Evolutionary conservation across 1,140 invertebrate genomes (phyloP), one percentile per base, ranked within the genome.

Genomic region (Magallana ariakensis): DNA sequence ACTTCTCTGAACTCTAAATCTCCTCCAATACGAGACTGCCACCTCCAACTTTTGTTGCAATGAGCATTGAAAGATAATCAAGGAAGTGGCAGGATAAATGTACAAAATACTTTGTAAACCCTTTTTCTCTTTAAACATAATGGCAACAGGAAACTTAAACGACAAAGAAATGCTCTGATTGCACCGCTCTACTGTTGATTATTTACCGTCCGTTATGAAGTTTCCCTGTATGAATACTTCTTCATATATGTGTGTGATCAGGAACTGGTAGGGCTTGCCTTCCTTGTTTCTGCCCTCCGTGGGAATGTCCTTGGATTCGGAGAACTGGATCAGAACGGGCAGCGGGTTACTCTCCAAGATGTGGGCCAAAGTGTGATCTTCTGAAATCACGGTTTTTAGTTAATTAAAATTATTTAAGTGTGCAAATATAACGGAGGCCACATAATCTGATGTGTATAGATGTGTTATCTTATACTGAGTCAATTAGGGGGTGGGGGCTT

Each of bases 141-240:
- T 60, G 58, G 4, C n/a, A n/a, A 60, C n/a, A 60, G 13, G 6
- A n/a, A 60, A 60, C n/a, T n/a, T 13, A 60, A n/a, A 60, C 13
- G 15, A 16, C 4, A n/a, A 60, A 5, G 11, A 13, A 60, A 46
- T 46, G 33, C 33, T 46, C 3, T 46, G 33, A 46, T 46, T 46
- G 33, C 33, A 5, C 33, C 33, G 33, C 33, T 46, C 33, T 46
- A 46, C 33, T 46, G 33, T 46, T 60, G 16, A 13, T 60, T 9
- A 60, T 60, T 70, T 75, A 75, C 66, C 66, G 4, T 75, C 66
- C 22, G 66, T 75, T 19, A 75, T 75, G 15, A 75, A 75, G 33
- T 75, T 75, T 22, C 66, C 66, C 33, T 75, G 66, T 75, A 75
- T 75, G 13, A 75, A 75, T 11, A 75, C 13, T 33, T 75, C 66